Base-by-base conservation (phyloP, 2,888 invertebrate species). In the Melangyna quadrimaculata region DNA sequence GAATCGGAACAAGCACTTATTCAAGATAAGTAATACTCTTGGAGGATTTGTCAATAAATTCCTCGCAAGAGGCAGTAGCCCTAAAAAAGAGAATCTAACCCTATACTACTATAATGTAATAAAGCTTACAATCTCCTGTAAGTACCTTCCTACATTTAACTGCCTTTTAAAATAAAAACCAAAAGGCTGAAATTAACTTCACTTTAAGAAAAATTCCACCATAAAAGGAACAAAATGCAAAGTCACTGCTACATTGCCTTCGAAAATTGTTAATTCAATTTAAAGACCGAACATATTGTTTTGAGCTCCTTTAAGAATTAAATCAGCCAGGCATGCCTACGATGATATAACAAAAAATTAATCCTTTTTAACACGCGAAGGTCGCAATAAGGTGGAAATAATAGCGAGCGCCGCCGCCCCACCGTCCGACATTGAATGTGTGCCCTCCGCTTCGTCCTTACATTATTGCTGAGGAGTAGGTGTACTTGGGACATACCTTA, bases 301-400 rank as follows among this genome's bases (percentile, higher is more conserved):
- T 70, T 40, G 27, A n/a, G 6, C 27, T 70, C 6, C 4, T 61
- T 40, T n/a, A 0, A 14, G 29, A 70, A 45, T 40, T 19, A n/a
- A 24, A 48, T 22, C 53, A 55, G 45, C 14, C 19, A 40, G 57
- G 43, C 59, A 61, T 27, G 59, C 59, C 48, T 53, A 19, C 43
- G 22, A 43, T 55, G 29, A 43, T 75, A 75, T 63, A 57, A 32
- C 51, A 5, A 40, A 17, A 70, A 73, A 78, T 57, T 74, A 78
- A 83, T 78, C 69, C 78, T 35, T 55, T 37, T 19, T 27, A 65
- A 57, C 83, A 83, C 83, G 83, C 79, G 83, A 83, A 83, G 83
- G 83, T 78, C 65, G 78, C 10, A 74, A 40, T 48, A 73, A n/a
- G 40, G 61, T 7, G 22, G 40, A 61, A 61, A 43, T 83, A 73